phyloP scores from a whole-genome alignment of 1,140 invertebrate species.

The Bicyclus anynana region DNA sequence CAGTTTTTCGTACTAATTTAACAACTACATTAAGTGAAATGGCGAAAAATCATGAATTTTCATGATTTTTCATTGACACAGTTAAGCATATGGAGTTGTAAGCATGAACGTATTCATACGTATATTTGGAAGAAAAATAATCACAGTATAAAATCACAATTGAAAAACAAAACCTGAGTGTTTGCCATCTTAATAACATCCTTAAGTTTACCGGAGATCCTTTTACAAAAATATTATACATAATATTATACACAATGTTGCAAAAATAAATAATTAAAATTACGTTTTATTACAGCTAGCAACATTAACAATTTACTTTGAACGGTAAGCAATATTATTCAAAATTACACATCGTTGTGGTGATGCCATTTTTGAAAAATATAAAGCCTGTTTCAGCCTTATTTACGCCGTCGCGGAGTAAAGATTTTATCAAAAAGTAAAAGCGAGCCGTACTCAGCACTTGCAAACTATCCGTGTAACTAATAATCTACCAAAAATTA shows the following conservation, averaged over 20 bases:
- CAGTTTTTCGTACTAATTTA: not conserved
- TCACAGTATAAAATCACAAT: constrained; percentile 65
- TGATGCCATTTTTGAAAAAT: constrained; percentile 44
- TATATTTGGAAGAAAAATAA: constrained; percentile 41
- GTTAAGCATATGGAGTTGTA: not conserved
- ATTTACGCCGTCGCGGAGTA: constrained; percentile 29
- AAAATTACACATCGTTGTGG: constrained; percentile 37
- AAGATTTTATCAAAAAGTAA: constrained; percentile 52
- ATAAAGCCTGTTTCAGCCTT: constrained; percentile 24
- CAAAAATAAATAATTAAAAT: constrained; percentile 63
- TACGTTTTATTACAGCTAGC: constrained; percentile 59
- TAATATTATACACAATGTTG: constrained; percentile 40
- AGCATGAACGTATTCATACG: constrained; percentile 6
- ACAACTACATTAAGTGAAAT: no score
- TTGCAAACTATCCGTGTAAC: constrained; percentile 37
- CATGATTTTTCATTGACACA: not conserved
- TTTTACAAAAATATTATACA: constrained; percentile 59
- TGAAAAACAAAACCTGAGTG: constrained; percentile 30
- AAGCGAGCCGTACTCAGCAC: constrained; percentile 54
- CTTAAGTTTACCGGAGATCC: constrained; percentile 52
- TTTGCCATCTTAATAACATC: constrained; percentile 27
- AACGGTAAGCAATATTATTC: constrained; percentile 66
- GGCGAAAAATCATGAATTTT: no score
- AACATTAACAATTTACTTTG: constrained; percentile 63
- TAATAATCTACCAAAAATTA: constrained; percentile 29